Evolutionary conservation across 92 coral and sea anemone species (phyloP), one percentile per base, ranked within the genome.

Genomic region (Desmophyllum pertusum): DNA sequence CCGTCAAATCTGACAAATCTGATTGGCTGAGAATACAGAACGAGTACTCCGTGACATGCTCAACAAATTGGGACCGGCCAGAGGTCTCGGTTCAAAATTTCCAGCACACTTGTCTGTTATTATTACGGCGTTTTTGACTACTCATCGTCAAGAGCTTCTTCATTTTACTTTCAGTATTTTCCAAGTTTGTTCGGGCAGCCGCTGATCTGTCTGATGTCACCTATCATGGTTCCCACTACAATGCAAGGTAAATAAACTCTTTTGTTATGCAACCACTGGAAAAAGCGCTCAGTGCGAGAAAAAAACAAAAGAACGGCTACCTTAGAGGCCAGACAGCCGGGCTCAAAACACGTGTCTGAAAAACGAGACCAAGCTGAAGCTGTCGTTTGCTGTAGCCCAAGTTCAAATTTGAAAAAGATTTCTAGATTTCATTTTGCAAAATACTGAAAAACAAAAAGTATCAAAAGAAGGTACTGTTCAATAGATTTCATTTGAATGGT

Each of bases 151-250:
- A 19, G 35, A 52, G 2, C 23, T 48, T 40, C 79, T 30, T 61
- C 21, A 14, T 72, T 38, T 76, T 41, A 43, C 63, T 68, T 21
- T 80, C 67, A 95, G 98, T 90, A 80, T 41, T 88, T 94, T 51
- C 95, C 98, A 76, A 89, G 89, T 39, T 77, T 90, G 73, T 94
- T 94, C 75, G 98, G 98, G 52, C 96, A 94, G 43, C 96, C 98
- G 38, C 92, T 96, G 27, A 81, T 96, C 29, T 78, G 93, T 57
- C 84, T 96, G 79, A 92, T 96, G 98, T 92, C 98, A 4, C 88
- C 98, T 13, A 59, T 90, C 23, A 79, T 76, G 19, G 81, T 83
- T 48, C 98, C 98, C 18, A 46, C 84, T n/a, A 87, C 98, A 8
- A 85, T 96, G 48, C 97, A 93, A 85, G 98, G 98, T 94, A 31